Percentiles rank a stretch among this genome's conserved stretches.
These are phyloP conservation scores for Habroteleia sp. DNA, from an alignment of 2,888 invertebrate species.

Conservation along the genomic window DNA sequence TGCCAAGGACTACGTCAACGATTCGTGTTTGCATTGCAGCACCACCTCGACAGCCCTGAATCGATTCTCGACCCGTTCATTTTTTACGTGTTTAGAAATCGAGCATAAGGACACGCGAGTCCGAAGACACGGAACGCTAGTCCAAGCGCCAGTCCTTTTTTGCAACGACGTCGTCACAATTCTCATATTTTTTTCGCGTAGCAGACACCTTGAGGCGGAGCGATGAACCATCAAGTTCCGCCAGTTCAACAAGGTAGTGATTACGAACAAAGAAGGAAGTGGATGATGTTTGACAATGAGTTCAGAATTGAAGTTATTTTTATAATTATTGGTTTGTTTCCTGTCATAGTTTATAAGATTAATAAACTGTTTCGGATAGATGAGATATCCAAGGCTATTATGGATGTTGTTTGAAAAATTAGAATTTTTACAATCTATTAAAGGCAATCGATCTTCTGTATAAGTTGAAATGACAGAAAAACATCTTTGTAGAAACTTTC, in stretches of 20 bases:
- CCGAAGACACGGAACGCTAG: constrained; percentile 59
- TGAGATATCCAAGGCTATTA: too few relatives aligned
- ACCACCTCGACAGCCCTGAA: constrained; percentile 67
- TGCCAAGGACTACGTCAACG: constrained; percentile 72
- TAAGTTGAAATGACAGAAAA: too few relatives aligned
- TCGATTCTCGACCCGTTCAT: constrained; percentile 68
- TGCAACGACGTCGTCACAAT: constrained; percentile 22
- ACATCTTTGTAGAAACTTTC: too few relatives aligned
- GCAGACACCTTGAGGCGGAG: constrained; percentile 64
- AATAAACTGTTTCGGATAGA: too few relatives aligned
- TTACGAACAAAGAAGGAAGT: constrained; percentile 49
- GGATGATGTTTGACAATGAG: constrained; percentile 41
- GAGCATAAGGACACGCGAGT: constrained; percentile 74
- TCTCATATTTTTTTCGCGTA: constrained; percentile 49
- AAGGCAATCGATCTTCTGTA: too few relatives aligned
- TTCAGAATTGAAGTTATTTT: constrained; percentile 26
- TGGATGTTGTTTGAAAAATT: too few relatives aligned
- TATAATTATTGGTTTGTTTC: constrained; percentile 21
- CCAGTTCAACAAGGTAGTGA: constrained; percentile 53
- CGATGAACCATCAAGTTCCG: constrained; percentile 67
- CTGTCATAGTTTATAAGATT: too few relatives aligned
- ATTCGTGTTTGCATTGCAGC: constrained; percentile 61
- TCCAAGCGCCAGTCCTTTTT: constrained; percentile 28
- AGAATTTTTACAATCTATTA: too few relatives aligned
- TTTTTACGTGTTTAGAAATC: constrained; percentile 78